Evolutionary conservation across 2,888 invertebrate genomes (phyloP).

Genomic region (Isoperla grammatica): DNA sequence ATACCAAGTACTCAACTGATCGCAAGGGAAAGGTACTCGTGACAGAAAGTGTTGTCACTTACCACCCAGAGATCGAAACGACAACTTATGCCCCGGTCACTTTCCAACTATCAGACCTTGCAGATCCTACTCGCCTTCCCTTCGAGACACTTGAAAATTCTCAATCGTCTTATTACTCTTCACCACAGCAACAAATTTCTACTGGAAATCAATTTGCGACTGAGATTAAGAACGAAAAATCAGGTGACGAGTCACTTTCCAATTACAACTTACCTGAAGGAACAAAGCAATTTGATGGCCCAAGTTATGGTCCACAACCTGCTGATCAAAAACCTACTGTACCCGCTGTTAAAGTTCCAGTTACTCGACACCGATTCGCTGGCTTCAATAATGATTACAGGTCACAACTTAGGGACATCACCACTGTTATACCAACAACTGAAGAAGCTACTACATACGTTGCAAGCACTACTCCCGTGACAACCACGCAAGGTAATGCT

Average conservation of each 20-base stretch:
- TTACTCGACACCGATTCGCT: slow-evolving; percentile 37
- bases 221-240: background rate
- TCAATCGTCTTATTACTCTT: slow-evolving; percentile 1
- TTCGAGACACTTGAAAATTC: slow-evolving; percentile 9
- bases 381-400: slow-evolving; percentile 36
- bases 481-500: too few relatives aligned
- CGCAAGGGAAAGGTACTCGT: slow-evolving; percentile 45
- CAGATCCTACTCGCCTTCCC: background rate
- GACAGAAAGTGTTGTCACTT: slow-evolving; percentile 44
- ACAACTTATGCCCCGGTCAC: background rate
- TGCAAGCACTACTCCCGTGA: too few relatives aligned
- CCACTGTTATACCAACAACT: background rate
- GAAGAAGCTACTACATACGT: background rate
- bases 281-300: slow-evolving; percentile 3
- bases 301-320: slow-evolving; percentile 14
- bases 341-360: slow-evolving; percentile 35
- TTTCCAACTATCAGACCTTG: background rate
- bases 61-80: slow-evolving; percentile 45
- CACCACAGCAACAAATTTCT: background rate
- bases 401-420: too few relatives aligned
- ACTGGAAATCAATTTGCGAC: background rate
- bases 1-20: slow-evolving; percentile 35
- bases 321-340: slow-evolving; percentile 33
- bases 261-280: slow-evolving; percentile 18
- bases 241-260: background rate